phyloP scores from a whole-genome alignment of 2,888 invertebrate genomes.

The Heliconius ismenius region DNA sequence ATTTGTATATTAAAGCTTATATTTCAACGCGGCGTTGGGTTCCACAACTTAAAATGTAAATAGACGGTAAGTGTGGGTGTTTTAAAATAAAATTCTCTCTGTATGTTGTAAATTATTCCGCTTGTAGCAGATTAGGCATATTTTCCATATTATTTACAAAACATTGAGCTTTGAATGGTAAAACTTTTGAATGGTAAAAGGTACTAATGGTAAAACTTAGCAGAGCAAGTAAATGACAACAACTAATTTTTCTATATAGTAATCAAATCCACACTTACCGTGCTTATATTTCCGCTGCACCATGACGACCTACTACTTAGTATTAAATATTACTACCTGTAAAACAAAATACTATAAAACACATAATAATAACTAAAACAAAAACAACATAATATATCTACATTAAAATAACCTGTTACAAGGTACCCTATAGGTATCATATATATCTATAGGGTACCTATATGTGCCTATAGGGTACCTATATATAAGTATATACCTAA shows the following conservation, averaged over 20 bases:
- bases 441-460: conserved; percentile 1
- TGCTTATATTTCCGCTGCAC: neutral
- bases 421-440: conserved; percentile 33
- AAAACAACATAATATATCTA: neutral
- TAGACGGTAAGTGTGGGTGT: too few species aligned
- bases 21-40: neutral
- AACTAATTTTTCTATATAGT: neutral
- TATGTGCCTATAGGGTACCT: too few species aligned
- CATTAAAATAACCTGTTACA: conserved; percentile 50
- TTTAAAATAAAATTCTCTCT: too few species aligned
- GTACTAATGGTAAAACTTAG: neutral
- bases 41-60: neutral
- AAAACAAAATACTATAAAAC: neutral
- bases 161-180: neutral
- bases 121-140: too few species aligned
- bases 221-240: neutral
- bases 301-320: neutral
- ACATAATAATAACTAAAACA: neutral
- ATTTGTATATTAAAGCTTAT: neutral
- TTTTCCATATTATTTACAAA: neutral
- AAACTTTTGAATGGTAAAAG: neutral
- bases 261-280: neutral
- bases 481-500: conserved; percentile 14
- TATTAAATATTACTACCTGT: neutral
- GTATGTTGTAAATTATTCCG: too few species aligned